Percentiles rank a stretch among this genome's conserved stretches.
These are phyloP conservation scores for Brenthis ino DNA, from an alignment of 2,888 invertebrate genomes.

Conservation along the genomic window DNA sequence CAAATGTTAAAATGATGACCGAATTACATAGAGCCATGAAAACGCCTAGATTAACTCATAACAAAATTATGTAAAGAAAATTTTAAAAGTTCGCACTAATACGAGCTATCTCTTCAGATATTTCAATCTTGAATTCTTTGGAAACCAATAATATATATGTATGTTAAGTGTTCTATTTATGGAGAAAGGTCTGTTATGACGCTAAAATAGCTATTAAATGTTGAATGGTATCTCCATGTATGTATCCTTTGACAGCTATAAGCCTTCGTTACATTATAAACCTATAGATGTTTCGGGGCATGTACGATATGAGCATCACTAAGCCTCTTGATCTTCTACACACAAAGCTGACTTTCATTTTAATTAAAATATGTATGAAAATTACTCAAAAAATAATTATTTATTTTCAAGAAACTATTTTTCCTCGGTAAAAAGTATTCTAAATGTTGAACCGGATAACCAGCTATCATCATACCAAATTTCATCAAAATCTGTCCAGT, in stretches of 20 bases:
- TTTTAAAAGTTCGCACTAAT: no score
- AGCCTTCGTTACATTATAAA: slow-evolving; percentile 16
- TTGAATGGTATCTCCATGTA: slow-evolving; percentile 1
- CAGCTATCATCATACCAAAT: no score
- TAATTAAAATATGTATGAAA: neutral
- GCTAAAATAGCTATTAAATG: slow-evolving; percentile 3
- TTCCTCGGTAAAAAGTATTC: no score
- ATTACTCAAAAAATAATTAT: neutral
- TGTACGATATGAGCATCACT: slow-evolving; percentile 1
- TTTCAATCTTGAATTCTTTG: no score
- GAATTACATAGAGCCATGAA: no score
- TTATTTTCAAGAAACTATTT: neutral
- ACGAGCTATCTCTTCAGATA: no score
- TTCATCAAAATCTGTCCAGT: no score
- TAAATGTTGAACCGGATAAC: no score
- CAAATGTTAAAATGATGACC: no score
- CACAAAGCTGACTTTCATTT: no score
- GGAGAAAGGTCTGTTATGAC: slow-evolving; percentile 6
- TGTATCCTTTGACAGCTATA: slow-evolving; percentile 7
- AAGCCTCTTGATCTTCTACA: neutral
- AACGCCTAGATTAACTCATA: no score
- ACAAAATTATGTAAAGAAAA: no score
- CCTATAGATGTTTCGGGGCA: slow-evolving; percentile 11
- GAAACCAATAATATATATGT: neutral
- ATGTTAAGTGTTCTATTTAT: neutral